Conservation (phyloP, 2,797 vertebrate genomes). For the Spondyliosoma cantharus region DNA sequence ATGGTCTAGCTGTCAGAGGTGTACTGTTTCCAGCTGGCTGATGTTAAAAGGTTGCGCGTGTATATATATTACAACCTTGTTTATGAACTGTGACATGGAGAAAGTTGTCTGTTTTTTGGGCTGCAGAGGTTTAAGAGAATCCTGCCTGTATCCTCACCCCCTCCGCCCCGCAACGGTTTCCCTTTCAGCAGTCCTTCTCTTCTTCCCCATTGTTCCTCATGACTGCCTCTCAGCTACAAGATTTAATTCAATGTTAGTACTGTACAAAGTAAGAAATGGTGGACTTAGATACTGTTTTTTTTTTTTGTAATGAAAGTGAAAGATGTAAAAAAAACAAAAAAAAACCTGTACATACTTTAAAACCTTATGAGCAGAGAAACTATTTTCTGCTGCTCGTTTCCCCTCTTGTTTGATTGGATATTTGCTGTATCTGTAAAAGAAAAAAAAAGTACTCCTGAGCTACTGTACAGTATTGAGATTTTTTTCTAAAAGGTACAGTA, state of each 20-base stretch:
- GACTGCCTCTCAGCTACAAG: constrained; percentile 71
- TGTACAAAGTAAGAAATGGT: constrained; percentile 84
- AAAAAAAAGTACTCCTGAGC: constrained; percentile 74
- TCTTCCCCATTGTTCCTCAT: constrained; percentile 46
- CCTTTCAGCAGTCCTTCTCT: constrained; percentile 28
- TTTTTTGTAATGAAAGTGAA: constrained; percentile 78
- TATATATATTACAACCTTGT: constrained; percentile 68
- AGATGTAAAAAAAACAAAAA: constrained; percentile 64
- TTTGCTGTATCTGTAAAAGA: constrained; percentile 74
- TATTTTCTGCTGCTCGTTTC: constrained; percentile 69
- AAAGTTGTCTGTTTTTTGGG: constrained; percentile 30
- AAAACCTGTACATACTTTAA: constrained; percentile 78
- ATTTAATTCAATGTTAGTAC: constrained; percentile 81
- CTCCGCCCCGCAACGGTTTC: constrained; percentile 23
- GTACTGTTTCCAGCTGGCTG: constrained; percentile 22
- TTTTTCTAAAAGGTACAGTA: constrained; percentile 77
- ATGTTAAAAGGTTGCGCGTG: constrained; percentile 46
- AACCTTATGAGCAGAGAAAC: constrained; percentile 66
- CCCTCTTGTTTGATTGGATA: constrained; percentile 72
- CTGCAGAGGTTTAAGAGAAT: constrained; percentile 51
- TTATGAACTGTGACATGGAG: constrained; percentile 64
- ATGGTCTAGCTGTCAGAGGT: constrained; percentile 14
- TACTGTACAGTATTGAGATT: constrained; percentile 82
- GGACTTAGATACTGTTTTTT: constrained; percentile 79
- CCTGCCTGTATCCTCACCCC: constrained; percentile 49